Percentiles rank a stretch among this genome's conserved stretches.
phyloP scores from a whole-genome alignment of 2,113 vertebrate genomes.

The Cariama cristata region DNA sequence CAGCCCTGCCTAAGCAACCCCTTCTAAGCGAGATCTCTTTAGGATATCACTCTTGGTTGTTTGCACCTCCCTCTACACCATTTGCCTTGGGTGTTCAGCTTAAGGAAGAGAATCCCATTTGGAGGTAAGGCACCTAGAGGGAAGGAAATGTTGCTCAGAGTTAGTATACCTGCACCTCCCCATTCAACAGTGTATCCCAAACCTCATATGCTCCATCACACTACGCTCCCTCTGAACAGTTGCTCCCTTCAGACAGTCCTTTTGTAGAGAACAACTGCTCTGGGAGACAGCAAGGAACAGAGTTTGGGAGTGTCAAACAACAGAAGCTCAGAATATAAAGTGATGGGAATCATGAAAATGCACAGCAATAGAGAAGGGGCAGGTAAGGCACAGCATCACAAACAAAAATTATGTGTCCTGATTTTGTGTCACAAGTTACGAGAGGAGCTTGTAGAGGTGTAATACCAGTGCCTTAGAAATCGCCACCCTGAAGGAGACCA shows the following conservation, averaged over 20 bases:
- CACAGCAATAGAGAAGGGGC: background rate
- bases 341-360: background rate
- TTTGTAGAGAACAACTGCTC: background rate
- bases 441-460: background rate
- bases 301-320: background rate
- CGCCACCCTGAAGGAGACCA: background rate
- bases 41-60: background rate
- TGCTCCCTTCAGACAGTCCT: background rate
- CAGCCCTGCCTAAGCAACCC: background rate
- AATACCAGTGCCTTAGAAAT: background rate
- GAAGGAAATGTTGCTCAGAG: background rate
- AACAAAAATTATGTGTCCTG: background rate
- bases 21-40: background rate
- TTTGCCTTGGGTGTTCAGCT: background rate
- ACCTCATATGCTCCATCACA: accelerated
- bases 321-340: background rate
- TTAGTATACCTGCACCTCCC: background rate
- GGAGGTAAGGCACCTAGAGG: background rate
- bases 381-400: background rate
- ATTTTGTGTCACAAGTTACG: background rate
- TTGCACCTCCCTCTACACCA: background rate
- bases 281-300: background rate
- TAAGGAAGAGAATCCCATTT: background rate
- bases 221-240: background rate
- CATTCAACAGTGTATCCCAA: background rate